A percentile compares a stretch with the other conserved stretches of the same genome.
Evolutionary conservation across 1,140 invertebrate genomes (phyloP).

Genomic region (Drosophila yakuba): DNA sequence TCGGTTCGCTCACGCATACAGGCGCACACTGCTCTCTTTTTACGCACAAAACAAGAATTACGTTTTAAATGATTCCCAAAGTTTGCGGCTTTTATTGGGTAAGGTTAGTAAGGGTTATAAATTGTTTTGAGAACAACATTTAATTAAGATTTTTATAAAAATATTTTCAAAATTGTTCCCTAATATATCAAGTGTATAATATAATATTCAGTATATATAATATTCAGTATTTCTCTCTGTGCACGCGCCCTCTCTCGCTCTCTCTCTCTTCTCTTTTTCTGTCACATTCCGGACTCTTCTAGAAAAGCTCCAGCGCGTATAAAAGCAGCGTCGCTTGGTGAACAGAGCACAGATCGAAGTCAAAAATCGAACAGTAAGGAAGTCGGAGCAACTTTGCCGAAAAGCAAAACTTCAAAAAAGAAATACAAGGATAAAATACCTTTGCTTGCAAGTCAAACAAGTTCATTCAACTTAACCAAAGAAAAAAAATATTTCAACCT

Average conservation of each 20-base stretch:
- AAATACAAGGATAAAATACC: conserved; percentile 8
- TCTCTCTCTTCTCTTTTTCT: neutral
- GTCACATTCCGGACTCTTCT: conserved; percentile 17
- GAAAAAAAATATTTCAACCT: neutral
- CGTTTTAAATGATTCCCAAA: too few species aligned
- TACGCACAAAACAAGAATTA: neutral
- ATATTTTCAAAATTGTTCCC: too few species aligned
- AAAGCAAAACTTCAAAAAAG: neutral
- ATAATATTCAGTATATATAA: neutral
- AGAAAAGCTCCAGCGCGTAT: conserved; percentile 23
- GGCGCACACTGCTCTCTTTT: neutral
- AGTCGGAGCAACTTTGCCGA: neutral
- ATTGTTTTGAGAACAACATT: too few species aligned
- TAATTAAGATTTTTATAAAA: too few species aligned
- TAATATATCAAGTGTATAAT: too few species aligned
- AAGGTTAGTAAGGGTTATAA: neutral
- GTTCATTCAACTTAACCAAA: conserved; percentile 39
- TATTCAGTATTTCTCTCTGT: neutral
- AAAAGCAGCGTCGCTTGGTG: conserved; percentile 17
- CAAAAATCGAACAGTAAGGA: neutral
- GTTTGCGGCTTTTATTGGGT: neutral
- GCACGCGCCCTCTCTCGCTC: neutral
- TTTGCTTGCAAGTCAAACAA: conserved; percentile 18
- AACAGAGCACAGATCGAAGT: conserved; percentile 8
- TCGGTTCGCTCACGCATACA: neutral